Conservation (phyloP, 2,797 vertebrate species). For the Ceyx erithaca region DNA sequence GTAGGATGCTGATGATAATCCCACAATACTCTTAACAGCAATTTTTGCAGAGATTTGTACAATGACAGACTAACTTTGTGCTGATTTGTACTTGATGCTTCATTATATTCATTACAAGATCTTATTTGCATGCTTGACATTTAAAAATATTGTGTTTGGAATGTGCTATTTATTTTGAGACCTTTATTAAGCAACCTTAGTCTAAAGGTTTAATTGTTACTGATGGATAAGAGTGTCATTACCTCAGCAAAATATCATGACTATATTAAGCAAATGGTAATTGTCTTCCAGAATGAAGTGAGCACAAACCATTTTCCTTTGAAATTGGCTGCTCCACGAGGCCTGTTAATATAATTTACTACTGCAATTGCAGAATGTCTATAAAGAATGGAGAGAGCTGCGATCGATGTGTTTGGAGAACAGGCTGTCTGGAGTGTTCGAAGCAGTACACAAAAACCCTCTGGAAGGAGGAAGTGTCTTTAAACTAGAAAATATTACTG, state of each 20-base stretch:
- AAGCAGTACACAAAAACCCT: background rate
- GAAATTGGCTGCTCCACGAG: conserved; percentile 53
- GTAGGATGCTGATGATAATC: background rate
- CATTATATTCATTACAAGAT: conserved; percentile 4
- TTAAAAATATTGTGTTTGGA: conserved; percentile 69
- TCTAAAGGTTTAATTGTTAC: conserved; percentile 83
- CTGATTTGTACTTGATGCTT: conserved; percentile 39
- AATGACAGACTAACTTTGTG: conserved; percentile 12
- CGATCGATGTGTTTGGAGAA: background rate
- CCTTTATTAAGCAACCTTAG: conserved; percentile 76
- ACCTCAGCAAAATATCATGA: conserved; percentile 82
- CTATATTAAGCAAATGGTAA: conserved; percentile 84
- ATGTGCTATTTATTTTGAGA: conserved; percentile 75
- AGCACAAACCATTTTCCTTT: conserved; percentile 73
- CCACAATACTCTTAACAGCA: background rate
- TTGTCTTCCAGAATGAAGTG: conserved; percentile 74
- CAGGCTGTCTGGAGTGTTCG: background rate
- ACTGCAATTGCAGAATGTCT: conserved; percentile 15
- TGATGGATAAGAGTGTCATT: conserved; percentile 84
- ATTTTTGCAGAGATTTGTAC: background rate
- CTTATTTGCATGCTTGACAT: conserved; percentile 74
- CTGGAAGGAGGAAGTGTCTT: background rate
- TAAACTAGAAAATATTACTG: background rate
- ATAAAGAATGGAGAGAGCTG: background rate
- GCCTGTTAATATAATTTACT: background rate